phyloP scores from a whole-genome alignment of 2,888 invertebrate genomes.

The Lobophora halterata region DNA sequence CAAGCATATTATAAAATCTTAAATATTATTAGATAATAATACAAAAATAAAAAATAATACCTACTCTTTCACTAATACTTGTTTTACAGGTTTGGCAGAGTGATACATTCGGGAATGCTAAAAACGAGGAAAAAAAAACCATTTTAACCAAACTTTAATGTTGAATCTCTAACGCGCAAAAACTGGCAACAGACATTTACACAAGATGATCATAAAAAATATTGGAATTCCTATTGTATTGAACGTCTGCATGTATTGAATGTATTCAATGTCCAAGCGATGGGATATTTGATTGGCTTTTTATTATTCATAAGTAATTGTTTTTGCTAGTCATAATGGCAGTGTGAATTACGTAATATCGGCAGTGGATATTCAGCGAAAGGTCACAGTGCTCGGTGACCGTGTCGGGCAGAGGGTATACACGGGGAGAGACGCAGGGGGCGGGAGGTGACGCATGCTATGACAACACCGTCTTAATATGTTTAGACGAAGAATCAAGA shows the following conservation, averaged over 20 bases:
- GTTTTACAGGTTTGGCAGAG: too few relatives aligned
- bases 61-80: too few relatives aligned
- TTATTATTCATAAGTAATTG: conserved; percentile 27
- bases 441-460: conserved; percentile 27
- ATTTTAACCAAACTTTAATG: too few relatives aligned
- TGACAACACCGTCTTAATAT: conserved; percentile 33
- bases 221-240: conserved; percentile 1
- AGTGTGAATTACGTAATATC: conserved; percentile 59
- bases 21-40: too few relatives aligned
- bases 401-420: conserved; percentile 59
- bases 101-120: too few relatives aligned
- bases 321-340: conserved; percentile 29
- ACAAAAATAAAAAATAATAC: too few relatives aligned
- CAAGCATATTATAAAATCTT: too few relatives aligned
- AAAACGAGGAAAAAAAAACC: too few relatives aligned
- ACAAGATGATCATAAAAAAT: too few relatives aligned
- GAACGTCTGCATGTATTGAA: conserved; percentile 8
- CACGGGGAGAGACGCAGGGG: conserved; percentile 27
- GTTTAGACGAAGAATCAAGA: too few relatives aligned
- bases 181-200: too few relatives aligned
- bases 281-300: conserved; percentile 25
- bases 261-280: conserved; percentile 13
- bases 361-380: conserved; percentile 55
- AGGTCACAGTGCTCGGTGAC: conserved; percentile 75
- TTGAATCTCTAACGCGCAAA: too few relatives aligned